Evolutionary conservation across 2,113 vertebrate species (phyloP).

Genomic region (Puntigrus tetrazona): DNA sequence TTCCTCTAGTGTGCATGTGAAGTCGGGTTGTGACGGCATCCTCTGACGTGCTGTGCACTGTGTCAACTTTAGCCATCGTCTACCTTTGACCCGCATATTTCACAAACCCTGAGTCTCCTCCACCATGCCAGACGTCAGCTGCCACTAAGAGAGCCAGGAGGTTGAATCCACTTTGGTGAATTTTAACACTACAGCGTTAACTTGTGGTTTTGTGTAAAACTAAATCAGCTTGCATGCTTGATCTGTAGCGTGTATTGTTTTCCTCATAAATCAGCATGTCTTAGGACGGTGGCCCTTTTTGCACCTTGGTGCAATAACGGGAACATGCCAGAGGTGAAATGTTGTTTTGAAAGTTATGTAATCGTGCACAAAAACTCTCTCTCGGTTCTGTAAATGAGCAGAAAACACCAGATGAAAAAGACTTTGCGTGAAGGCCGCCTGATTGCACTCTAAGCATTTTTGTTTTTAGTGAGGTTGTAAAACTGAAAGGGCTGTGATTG

Average conservation of each 20-base stretch:
- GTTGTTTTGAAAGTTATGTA: not conserved
- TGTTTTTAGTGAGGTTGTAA: slow-evolving; percentile 1
- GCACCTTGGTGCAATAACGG: slow-evolving; percentile 40
- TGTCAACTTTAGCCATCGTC: slow-evolving; percentile 22
- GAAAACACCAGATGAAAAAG: not conserved
- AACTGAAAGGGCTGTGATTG: slow-evolving; percentile 59
- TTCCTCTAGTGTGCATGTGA: slow-evolving; percentile 41
- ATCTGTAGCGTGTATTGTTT: not conserved
- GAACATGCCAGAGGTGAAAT: not conserved
- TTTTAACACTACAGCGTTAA: slow-evolving; percentile 40
- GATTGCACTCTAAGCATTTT: slow-evolving; percentile 58
- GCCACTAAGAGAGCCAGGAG: not conserved
- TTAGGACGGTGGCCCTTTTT: slow-evolving; percentile 22
- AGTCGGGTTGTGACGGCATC: slow-evolving; percentile 24
- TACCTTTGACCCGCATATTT: slow-evolving; percentile 15
- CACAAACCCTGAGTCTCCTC: not conserved
- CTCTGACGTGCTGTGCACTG: not conserved
- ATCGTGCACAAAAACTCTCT: not conserved
- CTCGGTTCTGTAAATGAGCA: not conserved
- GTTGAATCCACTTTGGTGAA: not conserved
- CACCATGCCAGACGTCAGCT: not conserved
- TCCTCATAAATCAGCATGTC: not conserved
- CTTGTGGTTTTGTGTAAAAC: not conserved
- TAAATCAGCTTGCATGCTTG: not conserved
- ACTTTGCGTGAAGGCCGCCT: not conserved